Percentiles rank a stretch among this genome's conserved stretches.
Evolutionary conservation across 2,113 vertebrate genomes (phyloP).

Genomic region (Macrotus californicus): DNA sequence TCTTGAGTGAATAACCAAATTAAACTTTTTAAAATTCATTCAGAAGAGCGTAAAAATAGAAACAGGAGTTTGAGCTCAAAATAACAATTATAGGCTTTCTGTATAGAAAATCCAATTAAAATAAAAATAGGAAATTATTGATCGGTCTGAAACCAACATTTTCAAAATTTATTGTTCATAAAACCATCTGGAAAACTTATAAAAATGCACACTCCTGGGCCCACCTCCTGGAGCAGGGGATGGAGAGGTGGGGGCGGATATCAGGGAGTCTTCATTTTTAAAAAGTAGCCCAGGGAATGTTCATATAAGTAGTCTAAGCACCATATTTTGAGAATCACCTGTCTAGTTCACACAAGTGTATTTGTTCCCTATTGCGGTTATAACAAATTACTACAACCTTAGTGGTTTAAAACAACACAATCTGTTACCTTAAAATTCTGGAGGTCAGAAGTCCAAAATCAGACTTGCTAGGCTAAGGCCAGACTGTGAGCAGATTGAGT

Average conservation of each 20-base stretch:
- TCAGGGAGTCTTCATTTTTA: neutral
- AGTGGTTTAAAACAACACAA: neutral
- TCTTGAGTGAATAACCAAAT: neutral
- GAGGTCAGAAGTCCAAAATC: neutral
- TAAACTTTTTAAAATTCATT: neutral
- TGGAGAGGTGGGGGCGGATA: rapidly evolving
- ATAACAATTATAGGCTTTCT: neutral
- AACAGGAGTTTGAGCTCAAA: neutral
- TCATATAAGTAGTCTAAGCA: neutral
- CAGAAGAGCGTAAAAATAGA: conserved; percentile 14
- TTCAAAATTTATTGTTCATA: neutral
- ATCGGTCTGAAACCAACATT: neutral
- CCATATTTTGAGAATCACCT: neutral
- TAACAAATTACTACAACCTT: neutral
- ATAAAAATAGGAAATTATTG: neutral
- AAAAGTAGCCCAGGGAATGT: neutral
- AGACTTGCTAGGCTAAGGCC: neutral
- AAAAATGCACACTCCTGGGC: neutral
- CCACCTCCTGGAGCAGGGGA: neutral
- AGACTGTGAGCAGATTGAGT: neutral
- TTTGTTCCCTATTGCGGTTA: neutral
- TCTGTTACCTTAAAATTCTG: neutral
- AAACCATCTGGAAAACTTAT: neutral
- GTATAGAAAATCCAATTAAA: conserved; percentile 3
- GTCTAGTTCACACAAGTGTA: neutral